These are phyloP conservation scores for Zapus hudsonius DNA, from an alignment of 2,113 vertebrate species.

Conservation along the genomic window DNA sequence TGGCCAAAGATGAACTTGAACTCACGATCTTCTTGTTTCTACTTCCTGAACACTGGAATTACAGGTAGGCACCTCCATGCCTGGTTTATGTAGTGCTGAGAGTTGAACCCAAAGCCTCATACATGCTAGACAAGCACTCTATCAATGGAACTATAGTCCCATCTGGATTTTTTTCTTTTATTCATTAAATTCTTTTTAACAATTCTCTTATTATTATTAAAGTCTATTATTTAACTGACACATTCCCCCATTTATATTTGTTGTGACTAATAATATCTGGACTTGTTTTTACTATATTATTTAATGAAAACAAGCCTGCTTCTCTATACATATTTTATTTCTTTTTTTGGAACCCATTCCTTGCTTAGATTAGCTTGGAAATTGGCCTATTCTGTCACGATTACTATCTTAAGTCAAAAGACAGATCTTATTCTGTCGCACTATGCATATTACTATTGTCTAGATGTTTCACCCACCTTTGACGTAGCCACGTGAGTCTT, in stretches of 20 bases:
- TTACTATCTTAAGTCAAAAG: not conserved
- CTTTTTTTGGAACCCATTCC: not conserved
- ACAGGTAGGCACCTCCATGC: no score
- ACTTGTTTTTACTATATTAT: not conserved
- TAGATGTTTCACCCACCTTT: not conserved
- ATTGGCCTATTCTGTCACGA: not conserved
- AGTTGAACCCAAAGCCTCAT: no score
- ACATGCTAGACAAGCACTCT: no score
- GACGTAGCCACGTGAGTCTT: not conserved
- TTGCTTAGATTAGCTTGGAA: not conserved
- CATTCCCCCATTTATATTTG: slow-evolving; percentile 8
- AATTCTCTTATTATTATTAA: no score
- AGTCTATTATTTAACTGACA: not conserved
- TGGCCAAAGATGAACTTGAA: no score
- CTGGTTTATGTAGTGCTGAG: no score
- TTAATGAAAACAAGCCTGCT: not conserved
- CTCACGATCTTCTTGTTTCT: no score
- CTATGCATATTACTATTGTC: not conserved
- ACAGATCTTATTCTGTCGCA: not conserved
- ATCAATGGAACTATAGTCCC: no score
- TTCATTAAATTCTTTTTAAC: not conserved
- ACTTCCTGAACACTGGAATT: no score
- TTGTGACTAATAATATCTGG: not conserved
- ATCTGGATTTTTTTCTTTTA: not conserved
- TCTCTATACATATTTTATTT: not conserved